These are phyloP conservation scores for Ladona fulva DNA, from an alignment of 1,140 invertebrate genomes.

Conservation along the genomic window DNA sequence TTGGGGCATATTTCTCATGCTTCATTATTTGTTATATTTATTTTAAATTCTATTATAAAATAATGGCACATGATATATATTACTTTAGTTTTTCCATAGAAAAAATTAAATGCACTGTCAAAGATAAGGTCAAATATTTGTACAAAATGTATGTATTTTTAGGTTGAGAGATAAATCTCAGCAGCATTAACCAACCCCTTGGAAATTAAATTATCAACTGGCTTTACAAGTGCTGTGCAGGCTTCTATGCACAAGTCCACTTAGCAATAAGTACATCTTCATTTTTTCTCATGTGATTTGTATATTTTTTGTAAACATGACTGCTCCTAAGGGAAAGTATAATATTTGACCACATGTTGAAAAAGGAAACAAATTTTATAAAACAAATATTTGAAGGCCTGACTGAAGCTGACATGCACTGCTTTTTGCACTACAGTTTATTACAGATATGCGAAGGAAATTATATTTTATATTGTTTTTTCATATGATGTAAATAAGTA, in stretches of 20 bases:
- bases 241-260: too few species aligned
- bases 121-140: neutral
- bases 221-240: too few species aligned
- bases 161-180: too few species aligned
- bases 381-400: neutral
- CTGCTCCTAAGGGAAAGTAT: neutral
- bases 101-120: neutral
- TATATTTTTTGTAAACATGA: neutral
- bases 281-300: too few species aligned
- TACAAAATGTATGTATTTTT: neutral
- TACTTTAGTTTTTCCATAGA: neutral
- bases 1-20: neutral
- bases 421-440: slow-evolving; percentile 1
- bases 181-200: too few species aligned
- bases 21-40: neutral
- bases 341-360: neutral
- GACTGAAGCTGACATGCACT: neutral
- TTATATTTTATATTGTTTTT: slow-evolving; percentile 9
- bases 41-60: neutral
- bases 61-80: neutral
- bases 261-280: too few species aligned
- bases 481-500: neutral
- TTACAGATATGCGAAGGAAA: neutral
- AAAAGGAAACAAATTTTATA: neutral
- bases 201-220: too few species aligned